phyloP scores from a whole-genome alignment of 2,797 vertebrate species.

The Acrocephalus scirpaceus region DNA sequence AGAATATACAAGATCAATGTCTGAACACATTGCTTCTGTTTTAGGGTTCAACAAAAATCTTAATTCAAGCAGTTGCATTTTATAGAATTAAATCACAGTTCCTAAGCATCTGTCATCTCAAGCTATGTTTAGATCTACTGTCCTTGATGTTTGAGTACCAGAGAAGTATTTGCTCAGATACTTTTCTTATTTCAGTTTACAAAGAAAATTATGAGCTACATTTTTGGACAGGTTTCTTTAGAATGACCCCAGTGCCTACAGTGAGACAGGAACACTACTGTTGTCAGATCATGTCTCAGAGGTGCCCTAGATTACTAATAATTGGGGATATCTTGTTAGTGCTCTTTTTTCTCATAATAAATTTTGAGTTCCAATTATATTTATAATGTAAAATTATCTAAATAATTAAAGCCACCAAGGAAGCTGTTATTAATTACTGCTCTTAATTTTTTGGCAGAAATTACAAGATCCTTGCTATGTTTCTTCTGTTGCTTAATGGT shows the following conservation, averaged over 20 bases:
- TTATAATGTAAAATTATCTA: neutral
- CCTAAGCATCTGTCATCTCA: accelerated
- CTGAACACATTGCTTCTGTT: neutral
- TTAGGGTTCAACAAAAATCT: neutral
- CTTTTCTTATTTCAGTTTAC: neutral
- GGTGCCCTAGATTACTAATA: neutral
- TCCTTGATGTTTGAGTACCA: neutral
- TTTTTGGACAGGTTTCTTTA: neutral
- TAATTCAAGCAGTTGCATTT: neutral
- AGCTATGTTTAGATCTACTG: neutral
- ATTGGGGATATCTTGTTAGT: neutral
- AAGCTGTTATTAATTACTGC: neutral
- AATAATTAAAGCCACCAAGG: neutral
- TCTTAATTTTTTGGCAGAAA: neutral
- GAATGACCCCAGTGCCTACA: neutral
- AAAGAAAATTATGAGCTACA: neutral
- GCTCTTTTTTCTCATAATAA: neutral
- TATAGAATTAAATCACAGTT: neutral
- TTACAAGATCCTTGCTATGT: neutral
- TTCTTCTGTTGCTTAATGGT: neutral
- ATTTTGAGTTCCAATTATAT: neutral
- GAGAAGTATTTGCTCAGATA: neutral
- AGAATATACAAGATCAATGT: neutral
- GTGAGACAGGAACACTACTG: neutral
- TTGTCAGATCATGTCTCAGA: neutral